Evolutionary conservation across 2,113 vertebrate genomes (phyloP), one percentile per base, ranked within the genome.

Genomic region (Mobula birostris): DNA sequence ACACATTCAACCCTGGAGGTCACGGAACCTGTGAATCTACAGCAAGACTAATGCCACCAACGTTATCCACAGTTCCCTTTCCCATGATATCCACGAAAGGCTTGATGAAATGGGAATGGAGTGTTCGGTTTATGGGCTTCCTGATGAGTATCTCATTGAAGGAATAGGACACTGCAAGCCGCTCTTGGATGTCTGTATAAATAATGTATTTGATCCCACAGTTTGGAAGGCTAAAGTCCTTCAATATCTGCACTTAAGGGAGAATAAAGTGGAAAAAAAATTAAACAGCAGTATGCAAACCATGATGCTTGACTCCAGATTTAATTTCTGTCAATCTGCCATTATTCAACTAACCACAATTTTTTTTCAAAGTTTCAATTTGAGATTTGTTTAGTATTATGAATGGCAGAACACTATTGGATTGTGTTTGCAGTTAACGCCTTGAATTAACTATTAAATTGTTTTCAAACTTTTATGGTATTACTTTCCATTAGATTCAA

Each of bases 151-250:
- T 48, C 1, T 48, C 48, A 48, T 94, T 11, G 97, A 98, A 63
- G 98, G 98, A 0, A 96, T 97, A 82, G 95, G 96, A 95, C 97
- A 97, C 5, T 98, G 98, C 94, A 98, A 98, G 66, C 95, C 98
- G 56, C 95, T 99, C 95, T 96, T 98, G 94, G 98, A 99, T 95
- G 99, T 99, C 95, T 95, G 99, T 98, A 0, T 97, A 98, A 96
- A 97, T 97, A 9, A 94, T 94, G 70, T 95, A 98, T 32, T 99
- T 99, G 95, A 97, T 2, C 98, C 98, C 74, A 96, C 98, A 24
- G 96, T 98, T 92, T 24, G 12, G 72, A 24, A 95, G 95, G 94
- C 8, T 2, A 96, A 97, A 72, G 94, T 99, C 61, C 32, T 97
- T 76, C 96, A 97, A 94, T 95, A 98, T 11, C 96, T 99, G 0